Evolutionary conservation across 1,140 invertebrate species (phyloP).

Genomic region (Bursaphelenchus mucronatus): DNA sequence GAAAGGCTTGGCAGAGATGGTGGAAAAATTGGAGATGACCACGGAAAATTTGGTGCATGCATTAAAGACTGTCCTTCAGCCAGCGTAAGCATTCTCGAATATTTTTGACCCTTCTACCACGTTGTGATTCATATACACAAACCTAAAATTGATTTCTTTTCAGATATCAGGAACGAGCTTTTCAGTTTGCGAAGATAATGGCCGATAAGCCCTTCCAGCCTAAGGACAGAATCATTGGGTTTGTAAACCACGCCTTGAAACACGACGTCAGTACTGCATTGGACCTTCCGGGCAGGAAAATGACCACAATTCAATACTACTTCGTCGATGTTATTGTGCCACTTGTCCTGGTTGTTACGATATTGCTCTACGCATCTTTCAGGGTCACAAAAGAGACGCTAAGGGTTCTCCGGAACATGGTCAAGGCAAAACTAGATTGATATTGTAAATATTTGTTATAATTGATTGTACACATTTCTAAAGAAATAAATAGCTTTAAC

Average conservation of each 20-base stretch:
- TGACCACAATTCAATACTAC: neutral
- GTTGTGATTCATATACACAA: too few species aligned
- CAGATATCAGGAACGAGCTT: conserved; percentile 7
- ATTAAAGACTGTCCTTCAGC: neutral
- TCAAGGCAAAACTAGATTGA: too few species aligned
- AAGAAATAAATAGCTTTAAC: too few species aligned
- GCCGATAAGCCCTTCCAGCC: neutral
- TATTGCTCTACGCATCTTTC: too few species aligned
- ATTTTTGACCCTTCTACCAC: too few species aligned
- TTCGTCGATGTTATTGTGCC: too few species aligned
- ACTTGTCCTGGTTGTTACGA: too few species aligned
- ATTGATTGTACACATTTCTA: too few species aligned
- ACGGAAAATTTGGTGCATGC: conserved; percentile 4
- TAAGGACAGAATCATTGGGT: neutral
- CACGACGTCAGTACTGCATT: conserved; percentile 11
- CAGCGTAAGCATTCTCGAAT: too few species aligned
- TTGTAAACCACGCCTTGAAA: neutral
- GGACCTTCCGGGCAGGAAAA: neutral
- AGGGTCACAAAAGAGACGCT: too few species aligned
- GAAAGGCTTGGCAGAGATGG: conserved; percentile 1
- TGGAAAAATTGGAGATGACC: conserved; percentile 11
- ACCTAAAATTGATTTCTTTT: neutral
- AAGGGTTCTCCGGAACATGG: too few species aligned
- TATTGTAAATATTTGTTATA: too few species aligned
- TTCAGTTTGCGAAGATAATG: neutral